Evolutionary conservation across 1,140 invertebrate species (phyloP).

Genomic region (Drosophila oshimai): DNA sequence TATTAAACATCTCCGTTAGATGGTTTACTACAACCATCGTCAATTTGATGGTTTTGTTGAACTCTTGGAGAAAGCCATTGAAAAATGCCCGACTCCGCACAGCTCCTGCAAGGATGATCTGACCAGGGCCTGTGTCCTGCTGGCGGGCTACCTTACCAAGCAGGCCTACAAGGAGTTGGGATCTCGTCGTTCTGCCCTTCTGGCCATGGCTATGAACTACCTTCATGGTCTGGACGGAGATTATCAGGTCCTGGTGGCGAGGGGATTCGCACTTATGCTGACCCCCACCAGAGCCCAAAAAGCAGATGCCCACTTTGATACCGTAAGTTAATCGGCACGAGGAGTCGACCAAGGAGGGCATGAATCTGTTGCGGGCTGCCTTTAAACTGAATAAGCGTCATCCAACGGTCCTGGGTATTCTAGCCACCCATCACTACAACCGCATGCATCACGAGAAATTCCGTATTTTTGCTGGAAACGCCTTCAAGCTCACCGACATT

Average conservation of each 20-base stretch:
- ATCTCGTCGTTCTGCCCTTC: not conserved
- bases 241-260: not conserved
- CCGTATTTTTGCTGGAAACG: conserved; percentile 26
- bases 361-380: conserved; percentile 30
- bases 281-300: not conserved
- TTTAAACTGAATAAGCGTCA: conserved; percentile 13
- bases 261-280: conserved; percentile 34
- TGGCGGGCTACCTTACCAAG: conserved; percentile 3
- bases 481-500: conserved; percentile 8
- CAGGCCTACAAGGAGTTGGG: conserved; percentile 9
- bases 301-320: conserved; percentile 26
- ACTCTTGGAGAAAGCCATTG: conserved; percentile 34
- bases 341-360: conserved; percentile 8
- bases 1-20: not conserved
- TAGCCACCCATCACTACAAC: conserved; percentile 17
- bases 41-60: conserved; percentile 8
- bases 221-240: conserved; percentile 13
- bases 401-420: conserved; percentile 19
- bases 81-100: not conserved
- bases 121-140: conserved; percentile 1
- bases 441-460: not conserved
- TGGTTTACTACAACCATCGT: not conserved
- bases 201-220: conserved; percentile 14
- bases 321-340: conserved; percentile 19
- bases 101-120: conserved; percentile 25